A percentile compares a stretch with the other conserved stretches of the same genome.
Conservation (phyloP, 2,888 invertebrate genomes). For the Leptinotarsa peninsularis region DNA sequence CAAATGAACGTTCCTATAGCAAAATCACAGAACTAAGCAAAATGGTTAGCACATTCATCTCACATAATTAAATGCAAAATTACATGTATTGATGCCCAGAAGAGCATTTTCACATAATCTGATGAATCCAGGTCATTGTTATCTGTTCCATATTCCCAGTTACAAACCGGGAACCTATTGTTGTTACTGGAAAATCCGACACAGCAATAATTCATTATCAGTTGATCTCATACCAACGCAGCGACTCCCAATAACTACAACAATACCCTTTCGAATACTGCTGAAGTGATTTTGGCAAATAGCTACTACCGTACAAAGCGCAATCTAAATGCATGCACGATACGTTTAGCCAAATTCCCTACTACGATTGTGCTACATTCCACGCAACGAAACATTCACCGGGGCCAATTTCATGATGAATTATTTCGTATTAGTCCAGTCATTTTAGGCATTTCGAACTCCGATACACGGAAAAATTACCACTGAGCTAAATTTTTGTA, state of each 20-base stretch:
- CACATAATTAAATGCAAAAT: no score
- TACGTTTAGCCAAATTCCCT: neutral
- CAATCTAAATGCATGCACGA: conserved; percentile 6
- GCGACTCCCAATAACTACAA: conserved; percentile 10
- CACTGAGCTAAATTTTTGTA: no score
- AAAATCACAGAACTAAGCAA: no score
- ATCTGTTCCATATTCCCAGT: neutral
- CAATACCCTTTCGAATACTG: conserved; percentile 8
- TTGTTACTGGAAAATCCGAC: neutral
- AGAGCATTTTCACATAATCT: no score
- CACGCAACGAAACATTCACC: conserved; percentile 8
- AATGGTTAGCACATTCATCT: no score
- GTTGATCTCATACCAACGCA: neutral
- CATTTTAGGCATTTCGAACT: no score
- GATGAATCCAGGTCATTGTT: neutral
- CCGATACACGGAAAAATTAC: no score
- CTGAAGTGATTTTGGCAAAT: conserved; percentile 9
- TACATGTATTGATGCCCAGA: no score
- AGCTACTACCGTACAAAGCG: conserved; percentile 3
- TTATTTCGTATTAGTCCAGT: neutral
- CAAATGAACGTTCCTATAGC: no score
- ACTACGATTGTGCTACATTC: conserved; percentile 13
- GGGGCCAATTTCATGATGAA: conserved; percentile 14
- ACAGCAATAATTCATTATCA: conserved; percentile 1
- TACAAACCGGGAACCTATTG: neutral